phyloP scores from a whole-genome alignment of 2,888 invertebrate genomes.

The Lepidonotus clava region DNA sequence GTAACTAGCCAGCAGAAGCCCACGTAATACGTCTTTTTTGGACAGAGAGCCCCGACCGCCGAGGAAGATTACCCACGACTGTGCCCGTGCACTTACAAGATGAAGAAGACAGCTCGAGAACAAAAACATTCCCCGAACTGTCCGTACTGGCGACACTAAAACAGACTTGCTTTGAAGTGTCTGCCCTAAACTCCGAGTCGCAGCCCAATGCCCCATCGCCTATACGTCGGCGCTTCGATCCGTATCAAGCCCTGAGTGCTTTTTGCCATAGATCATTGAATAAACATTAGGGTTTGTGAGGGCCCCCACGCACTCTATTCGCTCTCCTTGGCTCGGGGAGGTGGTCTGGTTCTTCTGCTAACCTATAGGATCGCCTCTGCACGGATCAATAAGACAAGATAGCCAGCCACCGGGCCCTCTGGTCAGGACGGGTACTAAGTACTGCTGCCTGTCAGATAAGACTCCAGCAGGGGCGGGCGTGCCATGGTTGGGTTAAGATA shows the following conservation, averaged over 20 bases:
- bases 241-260: not conserved
- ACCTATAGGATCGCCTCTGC: not conserved
- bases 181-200: not conserved
- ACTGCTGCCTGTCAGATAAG: not conserved
- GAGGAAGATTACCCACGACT: no score
- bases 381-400: constrained; percentile 21
- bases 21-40: no score
- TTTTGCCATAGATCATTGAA: not conserved
- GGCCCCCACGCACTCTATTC: not conserved
- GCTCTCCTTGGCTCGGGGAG: not conserved
- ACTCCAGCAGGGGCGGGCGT: not conserved
- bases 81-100: no score
- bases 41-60: no score
- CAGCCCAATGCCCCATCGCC: not conserved
- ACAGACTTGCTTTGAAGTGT: not conserved
- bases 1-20: no score
- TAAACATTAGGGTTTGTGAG: not conserved
- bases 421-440: not conserved
- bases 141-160: no score
- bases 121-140: no score
- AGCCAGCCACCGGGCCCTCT: not conserved
- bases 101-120: no score
- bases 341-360: not conserved
- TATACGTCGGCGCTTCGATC: no score
- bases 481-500: not conserved